These are phyloP conservation scores for Sitta carolinensis DNA, from an alignment of 2,797 vertebrate genomes.

Conservation along the genomic window DNA sequence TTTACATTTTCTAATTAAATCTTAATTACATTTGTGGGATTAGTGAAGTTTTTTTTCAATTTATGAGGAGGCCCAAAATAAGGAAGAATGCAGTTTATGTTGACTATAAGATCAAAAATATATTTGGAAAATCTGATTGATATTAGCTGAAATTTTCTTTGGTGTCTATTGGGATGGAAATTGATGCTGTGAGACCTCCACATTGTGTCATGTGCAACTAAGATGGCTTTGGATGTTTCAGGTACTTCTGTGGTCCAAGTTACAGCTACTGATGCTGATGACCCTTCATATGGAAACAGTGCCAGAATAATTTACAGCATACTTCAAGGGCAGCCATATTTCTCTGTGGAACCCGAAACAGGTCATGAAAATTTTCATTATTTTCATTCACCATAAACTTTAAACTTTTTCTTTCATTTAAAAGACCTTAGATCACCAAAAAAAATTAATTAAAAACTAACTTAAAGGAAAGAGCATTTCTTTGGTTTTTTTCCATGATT, in stretches of 20 bases:
- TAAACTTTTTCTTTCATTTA: not conserved
- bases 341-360: conserved; percentile 93
- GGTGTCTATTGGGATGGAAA: not conserved
- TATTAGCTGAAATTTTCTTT: not conserved
- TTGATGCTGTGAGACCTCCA: conserved; percentile 29
- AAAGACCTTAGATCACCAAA: not conserved
- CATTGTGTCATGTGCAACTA: conserved; percentile 40
- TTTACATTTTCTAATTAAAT: not conserved
- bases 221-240: conserved; percentile 73
- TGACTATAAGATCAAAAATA: not conserved
- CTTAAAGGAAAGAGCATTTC: not conserved
- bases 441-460: not conserved
- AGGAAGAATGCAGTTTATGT: not conserved
- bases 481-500: not conserved
- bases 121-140: not conserved
- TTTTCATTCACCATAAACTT: not conserved
- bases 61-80: not conserved
- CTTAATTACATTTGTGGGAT: not conserved
- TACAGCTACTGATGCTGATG: conserved; percentile 91
- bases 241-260: conserved; percentile 95
- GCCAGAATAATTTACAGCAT: conserved; percentile 95
- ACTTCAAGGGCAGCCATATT: conserved; percentile 94
- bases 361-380: conserved; percentile 61
- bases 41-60: not conserved
- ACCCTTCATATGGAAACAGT: conserved; percentile 94